phyloP scores from a whole-genome alignment of 2,113 vertebrate genomes.

The Orthochromis indermauri region DNA sequence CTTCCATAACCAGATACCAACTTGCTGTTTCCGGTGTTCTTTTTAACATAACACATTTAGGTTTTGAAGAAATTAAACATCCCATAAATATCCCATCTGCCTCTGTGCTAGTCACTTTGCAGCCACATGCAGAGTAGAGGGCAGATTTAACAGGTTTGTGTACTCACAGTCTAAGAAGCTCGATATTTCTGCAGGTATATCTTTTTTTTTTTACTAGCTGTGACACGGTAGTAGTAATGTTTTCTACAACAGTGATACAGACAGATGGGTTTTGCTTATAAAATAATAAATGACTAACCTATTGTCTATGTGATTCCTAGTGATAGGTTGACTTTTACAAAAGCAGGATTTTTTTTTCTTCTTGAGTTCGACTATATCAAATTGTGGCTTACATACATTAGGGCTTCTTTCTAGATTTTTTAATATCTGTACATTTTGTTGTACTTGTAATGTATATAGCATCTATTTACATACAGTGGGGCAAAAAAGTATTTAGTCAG shows the following conservation, averaged over 20 bases:
- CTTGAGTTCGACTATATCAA: neutral
- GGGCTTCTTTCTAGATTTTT: neutral
- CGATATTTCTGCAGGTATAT: neutral
- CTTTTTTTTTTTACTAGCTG: neutral
- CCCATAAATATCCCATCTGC: neutral
- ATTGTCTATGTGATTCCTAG: constrained; percentile 21
- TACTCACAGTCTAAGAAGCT: neutral
- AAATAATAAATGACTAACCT: constrained; percentile 16
- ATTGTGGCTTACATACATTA: neutral
- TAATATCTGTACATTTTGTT: rapidly evolving
- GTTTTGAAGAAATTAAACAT: neutral
- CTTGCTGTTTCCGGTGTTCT: neutral
- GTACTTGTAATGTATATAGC: neutral
- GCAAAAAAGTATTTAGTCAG: no score
- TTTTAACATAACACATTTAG: neutral
- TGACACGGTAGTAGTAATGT: neutral
- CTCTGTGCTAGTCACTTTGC: neutral
- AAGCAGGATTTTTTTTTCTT: neutral
- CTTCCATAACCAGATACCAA: neutral
- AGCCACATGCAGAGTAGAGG: neutral
- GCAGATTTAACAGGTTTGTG: neutral
- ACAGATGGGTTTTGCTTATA: neutral
- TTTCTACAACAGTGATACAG: neutral
- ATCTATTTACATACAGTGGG: neutral
- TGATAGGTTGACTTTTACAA: neutral